phyloP scores from a whole-genome alignment of 2,888 invertebrate genomes.

The Hypomecis atomaria region DNA sequence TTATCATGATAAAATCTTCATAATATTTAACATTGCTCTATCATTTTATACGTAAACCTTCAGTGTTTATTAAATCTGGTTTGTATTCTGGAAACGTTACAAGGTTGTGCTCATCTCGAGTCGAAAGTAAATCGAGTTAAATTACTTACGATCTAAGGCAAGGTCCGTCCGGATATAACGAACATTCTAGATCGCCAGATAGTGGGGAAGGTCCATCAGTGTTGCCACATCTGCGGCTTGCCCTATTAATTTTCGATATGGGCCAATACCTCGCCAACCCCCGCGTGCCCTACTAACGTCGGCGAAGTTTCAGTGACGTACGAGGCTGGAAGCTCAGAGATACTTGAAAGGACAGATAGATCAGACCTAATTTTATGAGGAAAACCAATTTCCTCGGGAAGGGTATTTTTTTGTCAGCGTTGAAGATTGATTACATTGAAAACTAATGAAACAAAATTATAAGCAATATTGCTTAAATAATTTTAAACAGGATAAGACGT shows the following conservation, averaged over 20 bases:
- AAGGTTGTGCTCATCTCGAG: conserved; percentile 19
- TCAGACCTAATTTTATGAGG: too few relatives aligned
- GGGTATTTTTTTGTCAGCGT: too few relatives aligned
- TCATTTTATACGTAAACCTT: conserved; percentile 1
- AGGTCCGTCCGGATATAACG: conserved; percentile 16
- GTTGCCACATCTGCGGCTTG: conserved; percentile 60
- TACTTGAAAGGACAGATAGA: too few relatives aligned
- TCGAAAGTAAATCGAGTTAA: conserved; percentile 4
- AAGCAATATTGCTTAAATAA: too few relatives aligned
- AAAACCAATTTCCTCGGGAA: too few relatives aligned
- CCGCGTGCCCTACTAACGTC: conserved; percentile 15
- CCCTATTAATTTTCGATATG: conserved; percentile 60
- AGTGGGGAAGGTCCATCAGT: conserved; percentile 11
- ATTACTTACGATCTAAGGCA: conserved; percentile 10
- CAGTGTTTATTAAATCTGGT: background rate
- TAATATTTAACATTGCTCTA: background rate
- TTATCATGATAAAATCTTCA: background rate
- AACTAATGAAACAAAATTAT: too few relatives aligned
- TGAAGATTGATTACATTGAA: too few relatives aligned
- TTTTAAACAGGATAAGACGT: too few relatives aligned
- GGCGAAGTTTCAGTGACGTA: conserved; percentile 17
- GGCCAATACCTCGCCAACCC: conserved; percentile 43
- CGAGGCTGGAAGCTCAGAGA: background rate
- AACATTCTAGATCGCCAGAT: conserved; percentile 24
- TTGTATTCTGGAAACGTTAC: conserved; percentile 9